These are phyloP conservation scores for Smittia aterrima DNA, from an alignment of 2,888 invertebrate species.

Conservation along the genomic window DNA sequence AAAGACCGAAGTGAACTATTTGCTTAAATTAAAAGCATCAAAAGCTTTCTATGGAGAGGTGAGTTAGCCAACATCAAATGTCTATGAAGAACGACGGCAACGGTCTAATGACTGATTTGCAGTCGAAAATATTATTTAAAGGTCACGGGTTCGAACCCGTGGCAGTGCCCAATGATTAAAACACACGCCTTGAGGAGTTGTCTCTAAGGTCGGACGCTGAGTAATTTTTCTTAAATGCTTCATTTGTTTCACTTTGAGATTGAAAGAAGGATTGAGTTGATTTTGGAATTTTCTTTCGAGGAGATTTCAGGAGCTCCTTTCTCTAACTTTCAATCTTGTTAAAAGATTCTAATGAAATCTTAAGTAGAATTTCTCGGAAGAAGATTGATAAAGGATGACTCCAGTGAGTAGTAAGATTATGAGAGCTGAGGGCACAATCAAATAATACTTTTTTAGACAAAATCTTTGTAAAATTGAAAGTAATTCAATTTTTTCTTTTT, in stretches of 20 bases:
- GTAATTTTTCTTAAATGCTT: neutral
- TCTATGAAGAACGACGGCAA: neutral
- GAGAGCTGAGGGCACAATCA: slow-evolving; percentile 52
- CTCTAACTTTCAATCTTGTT: neutral
- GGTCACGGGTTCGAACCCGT: neutral
- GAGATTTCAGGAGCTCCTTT: neutral
- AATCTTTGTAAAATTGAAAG: too few species aligned
- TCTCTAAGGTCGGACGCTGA: slow-evolving; percentile 22
- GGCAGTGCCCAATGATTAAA: slow-evolving; percentile 51
- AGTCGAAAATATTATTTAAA: neutral
- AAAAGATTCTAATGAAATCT: neutral
- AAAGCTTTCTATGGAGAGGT: slow-evolving; percentile 85
- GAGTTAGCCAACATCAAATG: slow-evolving; percentile 44
- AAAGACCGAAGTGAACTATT: slow-evolving; percentile 96
- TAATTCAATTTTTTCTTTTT: slow-evolving; percentile 50
- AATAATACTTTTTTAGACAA: neutral
- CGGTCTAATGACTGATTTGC: neutral
- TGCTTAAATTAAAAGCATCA: slow-evolving; percentile 95
- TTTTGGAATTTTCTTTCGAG: neutral
- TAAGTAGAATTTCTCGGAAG: neutral
- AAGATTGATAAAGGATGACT: neutral
- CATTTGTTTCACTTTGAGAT: neutral
- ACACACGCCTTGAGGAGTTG: slow-evolving; percentile 43
- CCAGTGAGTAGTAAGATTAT: slow-evolving; percentile 49
- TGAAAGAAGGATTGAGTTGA: neutral